Evolutionary conservation across 1,140 invertebrate species (phyloP), one percentile per base, ranked within the genome.

Genomic region (Drosophila bocqueti): DNA sequence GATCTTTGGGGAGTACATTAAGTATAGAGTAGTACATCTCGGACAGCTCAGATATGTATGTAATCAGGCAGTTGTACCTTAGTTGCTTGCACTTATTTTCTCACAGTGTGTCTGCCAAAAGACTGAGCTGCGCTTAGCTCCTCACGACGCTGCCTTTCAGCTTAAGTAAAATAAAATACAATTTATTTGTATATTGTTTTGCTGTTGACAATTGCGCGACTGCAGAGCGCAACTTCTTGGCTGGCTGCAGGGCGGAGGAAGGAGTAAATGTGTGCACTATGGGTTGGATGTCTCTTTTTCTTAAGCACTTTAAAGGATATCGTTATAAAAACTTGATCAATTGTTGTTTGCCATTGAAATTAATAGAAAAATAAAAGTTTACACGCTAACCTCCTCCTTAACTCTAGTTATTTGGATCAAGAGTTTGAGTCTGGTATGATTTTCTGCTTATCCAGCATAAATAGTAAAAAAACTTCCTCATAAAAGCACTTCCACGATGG

Each of bases 161-260:
- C 80, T 82, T 77, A 82, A 82, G 80, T 82, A 81, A 82, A 82
- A 82, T 82, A 82, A 82, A 82, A 82, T 82, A 82, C 80, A 82
- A 82, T 82, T 82, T 82, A 82, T 82, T 82, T 82, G 80, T 82
- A 74, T 82, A 82, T 82, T 82, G 80, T 82, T 82, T 82, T 82
- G 80, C 74, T 82, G 79, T 82, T 82, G 79, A 73, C 79, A 82
- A 82, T 82, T 68, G 46, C 71, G 54, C 64, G 65, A 71, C 55
- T 72, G 43, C 58, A 60, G 57, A 45, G 49, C 50, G 52, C 49
- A 64, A 73, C 49, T 76, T 57, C 43, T 62, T 76, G 29, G 50
- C 29, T 29, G 24, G 42, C 26, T 55, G 18, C 4, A 21, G 9
- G 31, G 10, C 9, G 34, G 26, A 13, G 18, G 24, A 11, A 11